A percentile compares a stretch with the other conserved stretches of the same genome.
Conservation (phyloP, 2,888 invertebrate genomes). For the Ctenicera cuprea region DNA sequence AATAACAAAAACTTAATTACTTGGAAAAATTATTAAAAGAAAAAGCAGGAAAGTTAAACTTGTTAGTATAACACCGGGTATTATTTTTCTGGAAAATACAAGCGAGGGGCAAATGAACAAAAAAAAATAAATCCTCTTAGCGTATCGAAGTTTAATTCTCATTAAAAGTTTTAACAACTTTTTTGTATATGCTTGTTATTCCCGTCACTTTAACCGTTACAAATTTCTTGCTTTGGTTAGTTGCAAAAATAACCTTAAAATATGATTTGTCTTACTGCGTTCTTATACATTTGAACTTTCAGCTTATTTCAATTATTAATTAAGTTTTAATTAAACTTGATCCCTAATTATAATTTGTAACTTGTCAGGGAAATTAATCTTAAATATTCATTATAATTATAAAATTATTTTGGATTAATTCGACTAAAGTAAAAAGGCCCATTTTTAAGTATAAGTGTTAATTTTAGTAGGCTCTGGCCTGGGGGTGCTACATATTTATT, state of each 20-base stretch:
- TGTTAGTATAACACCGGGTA: no score
- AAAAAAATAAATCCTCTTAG: constrained; percentile 28
- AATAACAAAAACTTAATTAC: no score
- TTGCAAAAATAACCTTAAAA: background rate
- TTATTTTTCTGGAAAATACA: no score
- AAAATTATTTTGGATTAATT: no score
- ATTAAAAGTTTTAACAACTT: constrained; percentile 20
- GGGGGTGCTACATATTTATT: no score
- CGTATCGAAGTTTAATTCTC: constrained; percentile 12
- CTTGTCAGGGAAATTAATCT: background rate
- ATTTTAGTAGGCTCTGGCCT: no score
- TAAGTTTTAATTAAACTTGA: background rate
- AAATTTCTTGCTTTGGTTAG: background rate
- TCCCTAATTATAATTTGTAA: background rate
- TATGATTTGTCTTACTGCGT: background rate
- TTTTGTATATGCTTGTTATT: constrained; percentile 12
- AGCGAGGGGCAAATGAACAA: background rate
- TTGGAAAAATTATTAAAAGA: no score
- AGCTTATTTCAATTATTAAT: background rate
- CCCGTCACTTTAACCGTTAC: background rate
- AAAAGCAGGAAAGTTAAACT: no score
- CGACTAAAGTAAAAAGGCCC: no score
- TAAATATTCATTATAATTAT: background rate
- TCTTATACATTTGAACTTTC: background rate
- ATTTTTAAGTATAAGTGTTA: no score